Evolutionary conservation across 2,113 vertebrate species (phyloP).

Genomic region (Myrmecobius fasciatus): DNA sequence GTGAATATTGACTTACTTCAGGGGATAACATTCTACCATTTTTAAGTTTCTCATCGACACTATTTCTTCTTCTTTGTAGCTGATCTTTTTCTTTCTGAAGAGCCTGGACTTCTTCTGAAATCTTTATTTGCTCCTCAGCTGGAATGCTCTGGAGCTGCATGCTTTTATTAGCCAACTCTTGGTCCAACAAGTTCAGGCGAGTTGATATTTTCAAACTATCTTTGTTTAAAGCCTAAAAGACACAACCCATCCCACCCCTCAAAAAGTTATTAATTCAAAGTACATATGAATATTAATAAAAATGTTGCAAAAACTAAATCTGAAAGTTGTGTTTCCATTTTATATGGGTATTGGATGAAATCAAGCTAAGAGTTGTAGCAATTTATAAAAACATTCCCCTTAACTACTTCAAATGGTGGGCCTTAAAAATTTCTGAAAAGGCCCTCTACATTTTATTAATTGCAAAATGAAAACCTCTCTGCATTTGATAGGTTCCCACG

Average conservation of each 20-base stretch:
- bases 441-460: constrained; percentile 13
- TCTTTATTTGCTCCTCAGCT: constrained; percentile 81
- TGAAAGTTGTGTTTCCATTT: constrained; percentile 40
- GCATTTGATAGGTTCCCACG: constrained; percentile 28
- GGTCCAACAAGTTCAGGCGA: constrained; percentile 86
- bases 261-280: constrained; percentile 41
- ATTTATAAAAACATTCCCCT: constrained; percentile 30
- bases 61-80: constrained; percentile 85
- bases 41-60: constrained; percentile 88
- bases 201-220: constrained; percentile 88
- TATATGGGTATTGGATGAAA: constrained; percentile 32
- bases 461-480: constrained; percentile 36
- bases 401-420: constrained; percentile 7
- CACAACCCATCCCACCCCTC: constrained; percentile 6
- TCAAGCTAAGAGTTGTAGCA: neutral
- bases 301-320: constrained; percentile 43
- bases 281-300: constrained; percentile 25
- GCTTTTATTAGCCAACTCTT: constrained; percentile 85
- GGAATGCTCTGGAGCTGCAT: constrained; percentile 80
- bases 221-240: constrained; percentile 87
- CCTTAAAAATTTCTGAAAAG: constrained; percentile 44
- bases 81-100: constrained; percentile 86
- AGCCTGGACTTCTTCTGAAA: constrained; percentile 84
- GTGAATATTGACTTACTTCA: constrained; percentile 86
- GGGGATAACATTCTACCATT: constrained; percentile 85